Conservation (phyloP, 1,140 invertebrate genomes). For the Solenopsis fugax region DNA sequence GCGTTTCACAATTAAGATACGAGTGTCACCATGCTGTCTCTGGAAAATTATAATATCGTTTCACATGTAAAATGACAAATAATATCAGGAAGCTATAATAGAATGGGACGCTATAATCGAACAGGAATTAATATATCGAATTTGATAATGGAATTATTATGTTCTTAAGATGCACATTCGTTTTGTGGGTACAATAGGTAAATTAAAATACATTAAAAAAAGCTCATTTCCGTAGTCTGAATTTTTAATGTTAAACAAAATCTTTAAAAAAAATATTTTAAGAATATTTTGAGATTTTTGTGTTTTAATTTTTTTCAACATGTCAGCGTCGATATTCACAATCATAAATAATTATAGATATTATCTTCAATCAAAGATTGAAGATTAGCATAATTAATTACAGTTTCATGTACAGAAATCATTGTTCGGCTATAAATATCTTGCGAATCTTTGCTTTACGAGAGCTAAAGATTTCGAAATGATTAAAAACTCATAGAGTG, state of each 20-base stretch:
- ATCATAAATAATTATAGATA: not conserved
- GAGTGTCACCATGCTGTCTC: not conserved
- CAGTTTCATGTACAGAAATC: not conserved
- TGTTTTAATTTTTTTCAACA: not conserved
- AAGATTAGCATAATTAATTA: not conserved
- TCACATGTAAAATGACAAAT: not conserved
- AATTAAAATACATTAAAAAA: not conserved
- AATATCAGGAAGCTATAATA: not conserved
- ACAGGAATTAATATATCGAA: not conserved
- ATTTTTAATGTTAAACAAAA: slow-evolving; percentile 1
- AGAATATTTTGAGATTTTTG: not conserved
- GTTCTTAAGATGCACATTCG: not conserved
- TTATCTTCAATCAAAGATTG: not conserved
- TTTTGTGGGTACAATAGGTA: not conserved
- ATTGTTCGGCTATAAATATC: not conserved
- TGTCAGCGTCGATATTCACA: not conserved
- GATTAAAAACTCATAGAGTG: not conserved
- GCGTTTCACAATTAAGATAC: not conserved
- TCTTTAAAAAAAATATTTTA: not conserved
- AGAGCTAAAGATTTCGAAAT: not conserved
- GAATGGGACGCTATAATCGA: no score
- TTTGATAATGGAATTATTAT: not conserved
- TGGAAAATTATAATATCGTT: not conserved
- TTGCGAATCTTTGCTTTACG: not conserved
- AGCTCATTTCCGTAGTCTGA: not conserved